These are phyloP conservation scores for Macrobrachium nipponense DNA, from an alignment of 1,140 invertebrate genomes.

Conservation along the genomic window DNA sequence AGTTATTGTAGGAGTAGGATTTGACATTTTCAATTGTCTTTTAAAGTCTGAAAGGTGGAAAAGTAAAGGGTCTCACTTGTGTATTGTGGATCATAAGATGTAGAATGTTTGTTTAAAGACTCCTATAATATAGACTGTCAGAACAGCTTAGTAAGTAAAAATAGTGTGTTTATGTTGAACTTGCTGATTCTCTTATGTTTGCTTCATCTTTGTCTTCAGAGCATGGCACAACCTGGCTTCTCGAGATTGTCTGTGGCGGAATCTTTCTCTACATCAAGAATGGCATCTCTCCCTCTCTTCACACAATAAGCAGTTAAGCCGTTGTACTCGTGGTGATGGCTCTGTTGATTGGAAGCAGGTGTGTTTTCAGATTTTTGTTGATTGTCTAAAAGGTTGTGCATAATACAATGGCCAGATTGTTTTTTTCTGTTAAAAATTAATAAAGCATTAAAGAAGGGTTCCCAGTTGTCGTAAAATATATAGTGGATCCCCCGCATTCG, in stretches of 20 bases:
- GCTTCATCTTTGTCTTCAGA: constrained; percentile 10
- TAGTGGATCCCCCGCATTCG: too few relatives aligned
- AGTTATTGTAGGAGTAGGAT: too few relatives aligned
- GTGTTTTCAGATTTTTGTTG: constrained; percentile 63
- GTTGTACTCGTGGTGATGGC: constrained; percentile 56
- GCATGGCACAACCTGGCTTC: constrained; percentile 50
- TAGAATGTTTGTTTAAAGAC: too few relatives aligned
- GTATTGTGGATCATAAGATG: too few relatives aligned
- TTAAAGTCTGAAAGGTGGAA: too few relatives aligned
- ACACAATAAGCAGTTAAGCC: constrained; percentile 62
- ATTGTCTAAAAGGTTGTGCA: neutral
- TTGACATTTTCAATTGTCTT: too few relatives aligned
- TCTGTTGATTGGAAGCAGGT: constrained; percentile 65
- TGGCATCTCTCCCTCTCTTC: constrained; percentile 64
- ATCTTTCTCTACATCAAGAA: constrained; percentile 59
- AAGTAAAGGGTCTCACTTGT: too few relatives aligned
- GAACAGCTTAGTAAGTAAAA: constrained; percentile 65
- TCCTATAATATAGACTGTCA: too few relatives aligned
- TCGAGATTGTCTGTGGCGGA: constrained; percentile 63
- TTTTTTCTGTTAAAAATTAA: too few relatives aligned
- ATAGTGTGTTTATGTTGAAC: neutral
- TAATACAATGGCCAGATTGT: too few relatives aligned
- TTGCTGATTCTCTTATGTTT: neutral
- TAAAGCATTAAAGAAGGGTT: too few relatives aligned
- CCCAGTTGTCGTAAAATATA: too few relatives aligned